These are phyloP conservation scores for Syrrhaptes paradoxus DNA, from an alignment of 2,113 vertebrate genomes.

Conservation along the genomic window DNA sequence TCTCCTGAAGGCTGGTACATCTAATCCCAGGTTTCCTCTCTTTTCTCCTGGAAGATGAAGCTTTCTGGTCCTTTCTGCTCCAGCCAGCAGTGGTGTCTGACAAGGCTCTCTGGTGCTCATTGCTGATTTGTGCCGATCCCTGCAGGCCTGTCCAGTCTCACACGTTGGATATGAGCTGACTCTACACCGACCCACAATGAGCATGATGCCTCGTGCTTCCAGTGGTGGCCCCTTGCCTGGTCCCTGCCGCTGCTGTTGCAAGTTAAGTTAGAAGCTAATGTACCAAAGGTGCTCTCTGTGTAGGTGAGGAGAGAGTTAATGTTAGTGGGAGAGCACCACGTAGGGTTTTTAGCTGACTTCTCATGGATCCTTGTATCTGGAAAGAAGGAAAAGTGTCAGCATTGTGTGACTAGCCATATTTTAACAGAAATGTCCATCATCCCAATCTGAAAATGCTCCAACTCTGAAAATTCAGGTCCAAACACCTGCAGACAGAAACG, in stretches of 20 bases:
- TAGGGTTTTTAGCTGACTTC: neutral
- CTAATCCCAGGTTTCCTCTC: neutral
- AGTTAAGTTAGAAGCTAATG: no score
- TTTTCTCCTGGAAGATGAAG: neutral
- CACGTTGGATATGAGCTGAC: neutral
- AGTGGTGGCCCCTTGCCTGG: neutral
- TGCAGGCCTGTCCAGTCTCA: neutral
- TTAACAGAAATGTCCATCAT: neutral
- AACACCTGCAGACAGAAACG: neutral
- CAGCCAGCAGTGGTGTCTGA: neutral
- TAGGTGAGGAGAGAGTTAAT: neutral
- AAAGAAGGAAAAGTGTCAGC: neutral
- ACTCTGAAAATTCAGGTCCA: neutral
- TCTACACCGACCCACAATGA: accelerated
- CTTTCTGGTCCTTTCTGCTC: neutral
- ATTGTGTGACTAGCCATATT: accelerated
- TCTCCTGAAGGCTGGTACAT: neutral
- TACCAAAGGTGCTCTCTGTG: no score
- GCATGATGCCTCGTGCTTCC: neutral
- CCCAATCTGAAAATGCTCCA: neutral
- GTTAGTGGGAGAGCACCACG: accelerated
- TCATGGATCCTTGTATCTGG: neutral
- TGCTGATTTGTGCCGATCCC: accelerated
- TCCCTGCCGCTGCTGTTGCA: neutral
- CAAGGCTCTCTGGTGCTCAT: neutral